A percentile compares a stretch with the other conserved stretches of the same genome.
Conservation (phyloP, 2,797 vertebrate species). For the Distichodus sexfasciatus region DNA sequence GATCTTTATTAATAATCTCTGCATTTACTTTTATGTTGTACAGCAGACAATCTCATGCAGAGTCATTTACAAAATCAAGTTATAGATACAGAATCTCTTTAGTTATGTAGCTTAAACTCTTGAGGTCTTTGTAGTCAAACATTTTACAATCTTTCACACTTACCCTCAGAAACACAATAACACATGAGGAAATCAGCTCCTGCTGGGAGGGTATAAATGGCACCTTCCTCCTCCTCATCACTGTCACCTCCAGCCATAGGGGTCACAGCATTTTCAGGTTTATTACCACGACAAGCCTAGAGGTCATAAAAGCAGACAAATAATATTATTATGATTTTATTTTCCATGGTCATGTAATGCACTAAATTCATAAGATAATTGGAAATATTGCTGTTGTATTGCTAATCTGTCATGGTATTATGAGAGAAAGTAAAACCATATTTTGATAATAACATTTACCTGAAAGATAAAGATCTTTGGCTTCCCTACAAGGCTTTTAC, state of each 20-base stretch:
- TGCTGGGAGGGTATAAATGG: constrained; percentile 73
- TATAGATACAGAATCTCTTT: too few species aligned
- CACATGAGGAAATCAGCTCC: constrained; percentile 84
- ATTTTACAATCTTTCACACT: background rate
- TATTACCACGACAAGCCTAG: constrained; percentile 78
- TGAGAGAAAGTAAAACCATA: background rate
- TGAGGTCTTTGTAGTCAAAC: background rate
- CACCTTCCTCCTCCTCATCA: constrained; percentile 67
- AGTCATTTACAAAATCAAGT: too few species aligned
- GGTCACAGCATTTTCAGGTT: constrained; percentile 69
- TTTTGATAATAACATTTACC: constrained; percentile 68
- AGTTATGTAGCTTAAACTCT: background rate
- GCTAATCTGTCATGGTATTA: too few species aligned
- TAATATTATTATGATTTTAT: background rate
- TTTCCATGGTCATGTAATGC: background rate
- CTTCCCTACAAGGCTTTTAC: constrained; percentile 88
- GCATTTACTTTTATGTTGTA: too few species aligned
- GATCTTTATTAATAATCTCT: too few species aligned
- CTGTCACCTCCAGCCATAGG: constrained; percentile 51
- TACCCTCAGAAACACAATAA: constrained; percentile 81
- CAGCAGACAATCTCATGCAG: too few species aligned
- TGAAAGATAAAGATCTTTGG: constrained; percentile 96
- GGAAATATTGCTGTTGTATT: too few species aligned
- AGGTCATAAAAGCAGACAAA: background rate
- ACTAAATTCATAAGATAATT: too few species aligned